Base-by-base conservation (phyloP, 2,888 invertebrate genomes). In the Carpatolechia fugitivella region DNA sequence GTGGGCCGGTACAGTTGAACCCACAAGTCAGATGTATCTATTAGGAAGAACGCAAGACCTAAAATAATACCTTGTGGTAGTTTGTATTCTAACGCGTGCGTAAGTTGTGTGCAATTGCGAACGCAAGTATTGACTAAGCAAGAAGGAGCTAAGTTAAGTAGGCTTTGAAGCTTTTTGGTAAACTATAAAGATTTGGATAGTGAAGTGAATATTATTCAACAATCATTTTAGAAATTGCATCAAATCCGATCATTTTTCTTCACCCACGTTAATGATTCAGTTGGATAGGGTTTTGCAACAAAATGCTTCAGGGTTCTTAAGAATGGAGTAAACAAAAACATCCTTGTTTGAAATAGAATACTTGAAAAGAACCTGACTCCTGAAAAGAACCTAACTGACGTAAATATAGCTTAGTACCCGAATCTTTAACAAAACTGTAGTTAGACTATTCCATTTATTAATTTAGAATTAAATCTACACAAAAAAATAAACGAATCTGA, bases 211-310 rank as follows among this genome's bases (percentile, higher is more conserved):
- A 35, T n/a, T 3, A 31, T 14, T 1, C 13, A 30, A 29, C 30
- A 14, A 18, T 47, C 47, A 47, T 47, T 24, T 47, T 47, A 47
- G 47, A 47, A 47, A 30, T 31, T 47, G 24, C 14, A 10, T 47
- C 14, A 18, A 47, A 47, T 30, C n/a, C 14, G 13, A 31, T n/a
- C 7, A 47, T 47, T 47, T 47, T 47, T 47, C 47, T 30, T 31
- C 13, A 14, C 30, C 30, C 14, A 47, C 47, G 14, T 29, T 47
- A 1, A 3, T 47, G 47, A 47, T 13, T 47, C 47, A 47, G 47
- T 44, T 35, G 20, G 4, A 46, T 46, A 13, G 29, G 29, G 24
- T 29, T 46, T 46, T 13, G 46, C 29, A 11, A 46, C n/a, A n/a
- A n/a, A n/a, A n/a, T n/a, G n/a, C n/a, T n/a, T n/a, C n/a, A n/a